Conservation (phyloP, 2,888 invertebrate genomes). For the Anarsia innoxiella region DNA sequence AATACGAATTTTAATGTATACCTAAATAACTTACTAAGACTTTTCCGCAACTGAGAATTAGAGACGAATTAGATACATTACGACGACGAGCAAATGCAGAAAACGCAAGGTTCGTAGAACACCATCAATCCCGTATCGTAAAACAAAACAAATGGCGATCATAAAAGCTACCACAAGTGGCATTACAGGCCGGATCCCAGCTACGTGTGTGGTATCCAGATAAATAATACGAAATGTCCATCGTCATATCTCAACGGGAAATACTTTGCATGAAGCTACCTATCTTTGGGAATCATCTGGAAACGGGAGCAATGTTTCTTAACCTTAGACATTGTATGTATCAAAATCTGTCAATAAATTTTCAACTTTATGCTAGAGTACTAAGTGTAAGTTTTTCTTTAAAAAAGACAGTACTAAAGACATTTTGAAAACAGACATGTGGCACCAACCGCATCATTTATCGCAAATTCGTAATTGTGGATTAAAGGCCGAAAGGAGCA, state of each 20-base stretch:
- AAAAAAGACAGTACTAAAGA: no score
- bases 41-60: no score
- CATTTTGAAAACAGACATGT: no score
- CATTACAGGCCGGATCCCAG: slow-evolving; percentile 24
- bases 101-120: no score
- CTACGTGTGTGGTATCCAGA: slow-evolving; percentile 66
- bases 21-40: no score
- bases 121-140: slow-evolving; percentile 13
- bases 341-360: neutral
- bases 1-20: no score
- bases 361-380: neutral
- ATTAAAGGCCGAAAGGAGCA: slow-evolving; percentile 42
- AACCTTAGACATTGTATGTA: no score
- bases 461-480: slow-evolving; percentile 62
- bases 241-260: slow-evolving; percentile 69
- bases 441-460: slow-evolving; percentile 59
- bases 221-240: slow-evolving; percentile 60
- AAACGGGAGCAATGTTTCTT: slow-evolving; percentile 46
- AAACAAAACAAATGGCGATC: slow-evolving; percentile 5
- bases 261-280: slow-evolving; percentile 68
- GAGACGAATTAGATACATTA: no score
- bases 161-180: slow-evolving; percentile 3
- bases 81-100: no score
- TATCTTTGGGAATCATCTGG: slow-evolving; percentile 68
- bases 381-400: no score